phyloP scores from a whole-genome alignment of 2,888 invertebrate genomes.

The Melieria crassipennis region DNA sequence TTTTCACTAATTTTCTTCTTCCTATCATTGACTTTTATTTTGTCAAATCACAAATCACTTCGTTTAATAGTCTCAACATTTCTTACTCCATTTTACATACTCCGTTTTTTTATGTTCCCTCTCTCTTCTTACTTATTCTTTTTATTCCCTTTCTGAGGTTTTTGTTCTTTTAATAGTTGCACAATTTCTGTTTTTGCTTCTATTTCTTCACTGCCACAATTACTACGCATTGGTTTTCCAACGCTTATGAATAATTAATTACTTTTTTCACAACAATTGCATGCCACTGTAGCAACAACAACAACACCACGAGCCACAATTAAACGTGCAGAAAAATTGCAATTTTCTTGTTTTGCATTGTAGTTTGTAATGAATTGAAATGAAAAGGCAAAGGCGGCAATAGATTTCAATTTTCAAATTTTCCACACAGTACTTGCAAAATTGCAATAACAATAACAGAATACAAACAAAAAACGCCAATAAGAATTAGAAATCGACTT shows the following conservation, averaged over 20 bases:
- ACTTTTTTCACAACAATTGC: no score
- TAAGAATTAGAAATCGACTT: neutral
- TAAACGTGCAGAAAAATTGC: no score
- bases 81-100: no score
- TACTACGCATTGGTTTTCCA: neutral
- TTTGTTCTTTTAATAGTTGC: constrained; percentile 26
- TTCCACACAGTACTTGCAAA: neutral
- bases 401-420: constrained; percentile 8
- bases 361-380: no score
- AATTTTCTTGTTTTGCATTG: constrained; percentile 2
- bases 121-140: constrained; percentile 8
- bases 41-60: no score
- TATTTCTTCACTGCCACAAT: neutral
- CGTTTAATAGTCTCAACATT: no score
- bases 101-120: no score
- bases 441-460: neutral
- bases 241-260: no score
- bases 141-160: constrained; percentile 19
- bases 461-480: neutral
- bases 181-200: neutral
- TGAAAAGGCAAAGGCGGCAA: constrained; percentile 15
- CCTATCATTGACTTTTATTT: no score
- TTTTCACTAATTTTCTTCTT: no score
- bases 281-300: no score
- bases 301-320: no score